Evolutionary conservation across 2,888 invertebrate genomes (phyloP).

Genomic region (Odontocolon sp.): DNA sequence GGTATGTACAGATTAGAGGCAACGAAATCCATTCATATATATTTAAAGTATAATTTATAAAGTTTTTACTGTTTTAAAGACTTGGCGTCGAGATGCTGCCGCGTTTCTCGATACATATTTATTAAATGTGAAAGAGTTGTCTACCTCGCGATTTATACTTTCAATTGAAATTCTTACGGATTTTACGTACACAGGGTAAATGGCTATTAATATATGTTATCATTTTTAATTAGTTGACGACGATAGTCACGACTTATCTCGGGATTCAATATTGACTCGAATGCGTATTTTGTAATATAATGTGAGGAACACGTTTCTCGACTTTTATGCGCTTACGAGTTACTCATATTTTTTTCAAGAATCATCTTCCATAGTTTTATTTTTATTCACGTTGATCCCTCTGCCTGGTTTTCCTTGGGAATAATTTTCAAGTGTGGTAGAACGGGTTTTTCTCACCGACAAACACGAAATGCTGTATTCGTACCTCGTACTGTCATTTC

Average conservation of each 20-base stretch:
- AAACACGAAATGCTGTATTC: conserved; percentile 40
- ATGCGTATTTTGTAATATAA: background rate
- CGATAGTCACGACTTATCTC: background rate
- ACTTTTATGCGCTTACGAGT: background rate
- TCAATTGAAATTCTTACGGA: background rate
- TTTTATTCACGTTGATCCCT: conserved; percentile 19
- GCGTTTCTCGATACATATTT: too few species aligned
- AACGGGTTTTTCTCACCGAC: conserved; percentile 50
- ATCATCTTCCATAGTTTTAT: conserved; percentile 1
- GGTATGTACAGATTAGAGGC: too few species aligned
- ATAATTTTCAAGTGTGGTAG: conserved; percentile 39
- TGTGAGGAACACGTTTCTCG: conserved; percentile 16
- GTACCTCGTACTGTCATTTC: conserved; percentile 42
- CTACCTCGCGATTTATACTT: background rate
- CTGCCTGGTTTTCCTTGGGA: conserved; percentile 58
- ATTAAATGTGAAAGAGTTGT: too few species aligned
- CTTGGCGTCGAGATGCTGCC: too few species aligned
- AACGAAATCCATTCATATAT: too few species aligned
- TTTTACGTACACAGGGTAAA: background rate
- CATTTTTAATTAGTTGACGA: conserved; percentile 34
- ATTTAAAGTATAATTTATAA: too few species aligned
- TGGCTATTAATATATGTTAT: conserved; percentile 2
- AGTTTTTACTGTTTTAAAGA: too few species aligned
- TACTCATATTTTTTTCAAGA: background rate
- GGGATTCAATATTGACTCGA: conserved; percentile 17